Evolutionary conservation across 2,888 invertebrate genomes (phyloP).

Genomic region (Andrena minutula): DNA sequence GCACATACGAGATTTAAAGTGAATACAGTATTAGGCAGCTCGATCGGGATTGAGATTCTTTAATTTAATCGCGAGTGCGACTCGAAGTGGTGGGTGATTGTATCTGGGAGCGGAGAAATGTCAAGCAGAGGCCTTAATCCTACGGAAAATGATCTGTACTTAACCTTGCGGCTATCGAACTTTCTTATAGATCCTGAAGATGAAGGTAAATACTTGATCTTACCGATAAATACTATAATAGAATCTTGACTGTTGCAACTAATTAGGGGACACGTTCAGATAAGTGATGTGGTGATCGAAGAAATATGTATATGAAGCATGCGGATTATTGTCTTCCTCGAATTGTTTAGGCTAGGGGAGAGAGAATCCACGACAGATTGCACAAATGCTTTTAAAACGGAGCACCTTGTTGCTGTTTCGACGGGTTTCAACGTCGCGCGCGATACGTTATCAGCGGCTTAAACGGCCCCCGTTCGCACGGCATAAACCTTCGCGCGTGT

Average conservation of each 20-base stretch:
- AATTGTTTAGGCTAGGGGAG: not conserved
- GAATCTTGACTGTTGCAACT: too few relatives aligned
- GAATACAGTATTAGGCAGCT: not conserved
- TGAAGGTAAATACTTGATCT: slow-evolving; percentile 74
- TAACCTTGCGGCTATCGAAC: slow-evolving; percentile 73
- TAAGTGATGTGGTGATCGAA: too few relatives aligned
- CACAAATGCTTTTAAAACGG: not conserved
- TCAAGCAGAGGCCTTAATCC: slow-evolving; percentile 82
- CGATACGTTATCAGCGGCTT: slow-evolving; percentile 36
- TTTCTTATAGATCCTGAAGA: slow-evolving; percentile 79
- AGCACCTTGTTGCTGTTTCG: not conserved
- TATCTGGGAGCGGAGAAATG: slow-evolving; percentile 68
- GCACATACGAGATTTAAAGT: too few relatives aligned
- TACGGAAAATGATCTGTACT: slow-evolving; percentile 74
- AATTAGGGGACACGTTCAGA: too few relatives aligned
- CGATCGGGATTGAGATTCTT: not conserved
- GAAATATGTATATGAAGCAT: not conserved
- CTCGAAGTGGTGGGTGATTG: not conserved
- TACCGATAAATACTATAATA: not conserved
- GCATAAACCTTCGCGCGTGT: not conserved
- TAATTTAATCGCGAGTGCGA: slow-evolving; percentile 9
- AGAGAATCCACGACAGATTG: not conserved
- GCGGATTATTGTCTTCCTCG: not conserved
- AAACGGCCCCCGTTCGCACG: not conserved
- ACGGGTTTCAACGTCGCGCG: slow-evolving; percentile 10